Conservation (phyloP, 2,113 vertebrate species). For the Phrynosoma blainvillii region DNA sequence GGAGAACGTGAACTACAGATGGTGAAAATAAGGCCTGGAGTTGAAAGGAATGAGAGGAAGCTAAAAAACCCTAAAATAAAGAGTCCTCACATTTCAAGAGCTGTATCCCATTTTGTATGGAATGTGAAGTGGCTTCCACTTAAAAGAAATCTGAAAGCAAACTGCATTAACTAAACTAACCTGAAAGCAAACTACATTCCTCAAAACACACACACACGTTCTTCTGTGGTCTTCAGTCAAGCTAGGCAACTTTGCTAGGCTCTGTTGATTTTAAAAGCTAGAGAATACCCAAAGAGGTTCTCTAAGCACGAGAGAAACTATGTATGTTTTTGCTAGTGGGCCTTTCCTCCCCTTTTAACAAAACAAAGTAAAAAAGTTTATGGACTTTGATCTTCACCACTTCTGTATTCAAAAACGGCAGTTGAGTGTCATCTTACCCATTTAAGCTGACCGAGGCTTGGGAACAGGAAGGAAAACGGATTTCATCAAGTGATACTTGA, state of each 20-base stretch:
- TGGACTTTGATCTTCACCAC: constrained; percentile 62
- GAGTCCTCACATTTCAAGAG: constrained; percentile 50
- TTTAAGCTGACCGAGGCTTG: constrained; percentile 37
- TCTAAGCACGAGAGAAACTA: constrained; percentile 23
- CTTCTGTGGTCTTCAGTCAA: constrained; percentile 38
- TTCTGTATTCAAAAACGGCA: constrained; percentile 10
- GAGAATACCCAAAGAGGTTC: constrained; percentile 58
- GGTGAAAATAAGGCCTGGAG: constrained; percentile 43
- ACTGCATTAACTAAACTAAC: constrained; percentile 10
- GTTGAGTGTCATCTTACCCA: not conserved
- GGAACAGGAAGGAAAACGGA: constrained; percentile 59
- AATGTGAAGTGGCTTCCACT: constrained; percentile 55
- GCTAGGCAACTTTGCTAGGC: constrained; percentile 47
- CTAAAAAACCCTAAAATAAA: constrained; percentile 59
- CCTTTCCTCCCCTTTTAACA: not conserved
- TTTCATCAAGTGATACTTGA: constrained; percentile 59
- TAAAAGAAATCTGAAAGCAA: constrained; percentile 36
- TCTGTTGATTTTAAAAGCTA: constrained; percentile 58
- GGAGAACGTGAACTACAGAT: constrained; percentile 13
- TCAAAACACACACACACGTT: constrained; percentile 39
- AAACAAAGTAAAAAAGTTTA: not conserved
- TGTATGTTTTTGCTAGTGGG: not conserved
- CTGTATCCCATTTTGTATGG: not conserved
- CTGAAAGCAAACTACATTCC: constrained; percentile 31
- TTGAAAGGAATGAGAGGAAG: constrained; percentile 24